A percentile compares a stretch with the other conserved stretches of the same genome.
phyloP scores from a whole-genome alignment of 2,797 vertebrate genomes.

The Cryptoblepharus egeriae region DNA sequence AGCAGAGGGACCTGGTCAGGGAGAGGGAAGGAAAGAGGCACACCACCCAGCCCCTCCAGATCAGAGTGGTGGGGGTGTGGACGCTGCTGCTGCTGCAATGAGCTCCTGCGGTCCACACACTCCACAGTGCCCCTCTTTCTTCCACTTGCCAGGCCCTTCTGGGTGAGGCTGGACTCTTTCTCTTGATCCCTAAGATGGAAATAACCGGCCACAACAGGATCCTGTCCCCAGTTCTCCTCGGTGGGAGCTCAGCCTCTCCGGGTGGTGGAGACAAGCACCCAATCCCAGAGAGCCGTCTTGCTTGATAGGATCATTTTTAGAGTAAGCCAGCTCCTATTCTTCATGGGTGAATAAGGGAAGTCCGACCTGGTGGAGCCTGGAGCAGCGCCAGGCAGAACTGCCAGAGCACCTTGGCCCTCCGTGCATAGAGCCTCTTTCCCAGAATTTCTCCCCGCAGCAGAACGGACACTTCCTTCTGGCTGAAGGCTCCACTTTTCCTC shows the following conservation, averaged over 20 bases:
- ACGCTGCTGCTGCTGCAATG: fast-evolving
- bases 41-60: not conserved
- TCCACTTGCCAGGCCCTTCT: not conserved
- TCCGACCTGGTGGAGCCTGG: too few relatives aligned
- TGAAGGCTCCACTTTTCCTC: too few relatives aligned
- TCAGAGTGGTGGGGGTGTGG: too few relatives aligned
- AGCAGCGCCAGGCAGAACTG: not conserved
- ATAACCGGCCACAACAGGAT: not conserved
- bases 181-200: not conserved
- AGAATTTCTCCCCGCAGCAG: too few relatives aligned
- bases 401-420: too few relatives aligned
- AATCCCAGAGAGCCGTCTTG: too few relatives aligned
- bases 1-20: not conserved
- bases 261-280: too few relatives aligned
- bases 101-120: not conserved
- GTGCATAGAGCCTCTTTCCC: not conserved
- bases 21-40: not conserved
- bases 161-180: not conserved
- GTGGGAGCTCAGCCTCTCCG: not conserved
- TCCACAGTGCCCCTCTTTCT: too few relatives aligned
- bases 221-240: not conserved
- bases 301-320: too few relatives aligned
- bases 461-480: not conserved
- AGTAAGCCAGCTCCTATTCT: too few relatives aligned
- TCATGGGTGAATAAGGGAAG: not conserved